Conservation (phyloP, 2,113 vertebrate species). For the Meleagris gallopavo region DNA sequence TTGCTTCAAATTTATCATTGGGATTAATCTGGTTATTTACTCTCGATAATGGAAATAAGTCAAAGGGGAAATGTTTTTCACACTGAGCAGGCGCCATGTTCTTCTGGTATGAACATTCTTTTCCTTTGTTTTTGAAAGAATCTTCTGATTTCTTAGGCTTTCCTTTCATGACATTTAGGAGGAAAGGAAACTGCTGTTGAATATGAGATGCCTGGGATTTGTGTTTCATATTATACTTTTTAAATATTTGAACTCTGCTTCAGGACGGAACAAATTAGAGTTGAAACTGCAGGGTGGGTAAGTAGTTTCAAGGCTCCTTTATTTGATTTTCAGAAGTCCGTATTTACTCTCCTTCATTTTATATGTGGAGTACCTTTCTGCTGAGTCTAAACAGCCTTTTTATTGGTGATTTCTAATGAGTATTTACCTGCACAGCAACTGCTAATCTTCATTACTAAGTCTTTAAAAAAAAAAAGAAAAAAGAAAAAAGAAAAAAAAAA, state of each 20-base stretch:
- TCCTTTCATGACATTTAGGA: conserved; percentile 59
- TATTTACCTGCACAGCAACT: neutral
- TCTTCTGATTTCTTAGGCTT: conserved; percentile 63
- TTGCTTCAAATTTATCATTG: conserved; percentile 3
- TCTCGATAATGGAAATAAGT: conserved; percentile 55
- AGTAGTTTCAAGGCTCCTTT: conserved; percentile 56
- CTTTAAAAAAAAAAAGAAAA: neutral
- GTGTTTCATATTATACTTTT: conserved; percentile 65
- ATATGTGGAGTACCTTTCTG: conserved; percentile 39
- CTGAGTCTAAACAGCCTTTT: conserved; percentile 3
- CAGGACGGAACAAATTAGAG: conserved; percentile 60
- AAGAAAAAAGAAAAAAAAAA: neutral
- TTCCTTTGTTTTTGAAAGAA: conserved; percentile 69
- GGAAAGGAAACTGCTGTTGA: conserved; percentile 64
- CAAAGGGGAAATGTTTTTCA: conserved; percentile 64
- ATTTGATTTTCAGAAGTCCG: conserved; percentile 61
- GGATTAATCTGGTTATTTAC: conserved; percentile 52
- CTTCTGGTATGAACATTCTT: conserved; percentile 38
- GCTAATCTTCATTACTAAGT: neutral
- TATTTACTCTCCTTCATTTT: conserved; percentile 42
- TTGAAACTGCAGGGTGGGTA: conserved; percentile 34
- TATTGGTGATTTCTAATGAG: conserved; percentile 22
- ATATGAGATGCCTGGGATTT: conserved; percentile 56
- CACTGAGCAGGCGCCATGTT: conserved; percentile 24
- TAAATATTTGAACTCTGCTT: conserved; percentile 66